Base-by-base conservation (phyloP, 2,888 invertebrate species). In the Pogonocherus hispidulus region DNA sequence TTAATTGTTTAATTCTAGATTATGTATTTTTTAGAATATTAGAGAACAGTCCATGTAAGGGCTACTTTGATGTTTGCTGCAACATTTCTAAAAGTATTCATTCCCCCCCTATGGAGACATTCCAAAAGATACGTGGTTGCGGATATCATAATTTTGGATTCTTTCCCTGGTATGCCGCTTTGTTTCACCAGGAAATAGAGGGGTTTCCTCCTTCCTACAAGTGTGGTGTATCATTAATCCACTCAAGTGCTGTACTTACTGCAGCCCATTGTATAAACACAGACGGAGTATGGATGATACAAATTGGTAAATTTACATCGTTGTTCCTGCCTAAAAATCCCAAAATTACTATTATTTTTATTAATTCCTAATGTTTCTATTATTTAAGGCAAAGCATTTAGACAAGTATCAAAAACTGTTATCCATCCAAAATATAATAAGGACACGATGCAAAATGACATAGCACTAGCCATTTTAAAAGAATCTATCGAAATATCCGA, bases 21-120 rank as follows among this genome's bases (percentile, higher is more conserved):
- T 11, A 32, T 22, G n/a, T 49, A n/a, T 49, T 22, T 55, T 32
- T 35, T n/a, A 56, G 56, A 16, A 22, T 23, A 22, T 16, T 56
- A 47, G 23, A 23, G 9, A 16, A 35, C 19, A 51, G 11, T 8
- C 9, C 62, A 0, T 62, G 62, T 41, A 4, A 35, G 16, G 62
- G 62, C 2, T 51, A 62, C 20, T 62, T 62, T 20, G 62, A 62
- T 9, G 62, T 62, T 35, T 62, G 62, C n/a, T 62, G 62, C 11
- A 51, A 49, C 11, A 35, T 32, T 23, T 23, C 62, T 6, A 51
- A 22, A 23, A 35, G 4, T 8, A 51, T 23, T 1, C 20, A 23
- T 16, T 16, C 19, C 32, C 37, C 62, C 3, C 14, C 41, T n/a
- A 49, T 22, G 2, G 51, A 62, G 20, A 51, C 20, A 32, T 51